A percentile compares a stretch with the other conserved stretches of the same genome.
phyloP scores from a whole-genome alignment of 92 coral and sea anemone genomes.

The Palythoa grandis region DNA sequence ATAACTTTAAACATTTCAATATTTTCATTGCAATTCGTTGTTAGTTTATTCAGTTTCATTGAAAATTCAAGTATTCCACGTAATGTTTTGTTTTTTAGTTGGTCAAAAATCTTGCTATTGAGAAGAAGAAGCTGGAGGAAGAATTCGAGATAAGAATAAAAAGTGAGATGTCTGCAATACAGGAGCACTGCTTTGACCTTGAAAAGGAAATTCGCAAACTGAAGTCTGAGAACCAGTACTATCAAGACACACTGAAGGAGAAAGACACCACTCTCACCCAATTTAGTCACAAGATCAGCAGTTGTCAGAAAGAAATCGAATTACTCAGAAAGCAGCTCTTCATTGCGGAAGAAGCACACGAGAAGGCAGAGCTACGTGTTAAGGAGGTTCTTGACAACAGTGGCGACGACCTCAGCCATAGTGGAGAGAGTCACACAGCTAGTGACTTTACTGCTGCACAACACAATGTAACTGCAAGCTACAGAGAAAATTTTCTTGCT shows the following conservation, averaged over 20 bases:
- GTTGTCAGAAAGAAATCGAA: constrained; percentile 64
- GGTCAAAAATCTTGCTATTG: constrained; percentile 28
- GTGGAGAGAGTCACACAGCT: constrained; percentile 4
- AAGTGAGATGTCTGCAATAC: constrained; percentile 41
- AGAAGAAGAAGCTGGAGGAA: constrained; percentile 48
- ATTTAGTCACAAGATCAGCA: constrained; percentile 59
- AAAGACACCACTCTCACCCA: constrained; percentile 53
- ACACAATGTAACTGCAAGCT: neutral
- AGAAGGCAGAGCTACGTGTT: constrained; percentile 52
- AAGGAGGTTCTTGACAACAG: constrained; percentile 49
- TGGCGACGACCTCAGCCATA: constrained; percentile 21
- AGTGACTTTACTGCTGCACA: neutral
- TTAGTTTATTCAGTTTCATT: neutral
- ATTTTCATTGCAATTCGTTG: no score
- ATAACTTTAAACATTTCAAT: no score
- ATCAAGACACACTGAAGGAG: constrained; percentile 47
- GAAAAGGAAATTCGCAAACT: constrained; percentile 57
- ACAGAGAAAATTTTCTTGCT: constrained; percentile 11
- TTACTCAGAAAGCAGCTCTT: constrained; percentile 53
- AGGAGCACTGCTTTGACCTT: constrained; percentile 54
- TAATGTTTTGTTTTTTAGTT: constrained; percentile 4
- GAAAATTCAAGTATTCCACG: neutral
- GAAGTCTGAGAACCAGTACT: constrained; percentile 54
- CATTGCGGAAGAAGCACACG: constrained; percentile 44
- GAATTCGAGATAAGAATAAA: constrained; percentile 37